phyloP scores from a whole-genome alignment of 2,113 vertebrate genomes.

The Platysternon megacephalum region DNA sequence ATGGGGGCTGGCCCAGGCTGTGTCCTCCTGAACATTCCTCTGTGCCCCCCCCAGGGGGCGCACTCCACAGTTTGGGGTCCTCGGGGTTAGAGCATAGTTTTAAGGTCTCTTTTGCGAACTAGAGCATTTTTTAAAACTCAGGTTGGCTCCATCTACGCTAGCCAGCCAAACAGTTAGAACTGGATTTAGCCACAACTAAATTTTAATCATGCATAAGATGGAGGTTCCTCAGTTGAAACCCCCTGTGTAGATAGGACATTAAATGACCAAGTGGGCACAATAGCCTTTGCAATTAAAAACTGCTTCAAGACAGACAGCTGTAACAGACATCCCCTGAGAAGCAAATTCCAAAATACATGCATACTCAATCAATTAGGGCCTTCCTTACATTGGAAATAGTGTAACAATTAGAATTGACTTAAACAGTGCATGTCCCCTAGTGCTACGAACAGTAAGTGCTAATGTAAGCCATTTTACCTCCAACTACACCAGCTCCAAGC shows the following conservation, averaged over 20 bases:
- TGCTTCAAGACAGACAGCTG: not conserved
- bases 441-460: not conserved
- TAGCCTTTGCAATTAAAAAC: not conserved
- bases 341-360: not conserved
- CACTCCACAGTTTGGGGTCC: not conserved
- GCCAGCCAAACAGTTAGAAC: not conserved
- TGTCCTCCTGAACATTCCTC: too few relatives aligned
- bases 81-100: rapidly evolving
- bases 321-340: not conserved
- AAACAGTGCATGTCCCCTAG: not conserved
- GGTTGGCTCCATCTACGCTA: not conserved
- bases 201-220: conserved; percentile 18
- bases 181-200: conserved; percentile 23
- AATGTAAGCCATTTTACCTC: conserved; percentile 13
- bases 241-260: not conserved
- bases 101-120: not conserved
- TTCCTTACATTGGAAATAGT: not conserved
- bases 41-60: too few relatives aligned
- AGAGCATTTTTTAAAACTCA: not conserved
- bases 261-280: not conserved
- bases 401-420: too few relatives aligned
- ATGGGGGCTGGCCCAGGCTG: too few relatives aligned
- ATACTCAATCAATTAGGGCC: not conserved
- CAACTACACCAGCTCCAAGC: not conserved
- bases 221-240: conserved; percentile 7